Conservation (phyloP, 2,888 invertebrate species). For the Sarcophaga rosellei region DNA sequence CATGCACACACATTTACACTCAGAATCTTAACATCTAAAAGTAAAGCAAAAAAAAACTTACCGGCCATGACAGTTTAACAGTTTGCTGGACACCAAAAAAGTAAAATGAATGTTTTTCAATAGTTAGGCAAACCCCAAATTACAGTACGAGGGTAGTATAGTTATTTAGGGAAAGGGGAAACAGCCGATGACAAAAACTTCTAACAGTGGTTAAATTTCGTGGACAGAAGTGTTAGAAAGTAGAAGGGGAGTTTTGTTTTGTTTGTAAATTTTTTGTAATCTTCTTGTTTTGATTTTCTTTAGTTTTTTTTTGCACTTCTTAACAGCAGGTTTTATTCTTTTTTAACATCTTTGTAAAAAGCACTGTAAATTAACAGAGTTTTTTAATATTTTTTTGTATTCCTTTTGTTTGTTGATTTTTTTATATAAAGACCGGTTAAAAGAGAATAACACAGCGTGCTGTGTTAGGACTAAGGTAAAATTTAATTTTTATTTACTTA, state of each 20-base stretch:
- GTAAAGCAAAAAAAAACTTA: constrained; percentile 83
- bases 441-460: background rate
- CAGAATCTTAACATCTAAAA: constrained; percentile 17
- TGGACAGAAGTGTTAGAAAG: constrained; percentile 43
- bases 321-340: constrained; percentile 3
- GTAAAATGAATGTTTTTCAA: constrained; percentile 51
- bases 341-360: constrained; percentile 28
- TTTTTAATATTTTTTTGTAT: background rate
- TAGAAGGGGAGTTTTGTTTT: constrained; percentile 43
- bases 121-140: constrained; percentile 57
- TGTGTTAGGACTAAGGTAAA: constrained; percentile 1
- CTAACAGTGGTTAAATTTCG: constrained; percentile 54
- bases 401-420: background rate
- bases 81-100: constrained; percentile 76
- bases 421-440: background rate
- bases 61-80: constrained; percentile 89
- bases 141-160: constrained; percentile 34
- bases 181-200: constrained; percentile 49
- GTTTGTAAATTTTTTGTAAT: constrained; percentile 21
- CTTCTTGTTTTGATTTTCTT: constrained; percentile 14
- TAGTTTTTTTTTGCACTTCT: constrained; percentile 40
- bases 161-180: background rate
- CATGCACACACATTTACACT: constrained; percentile 9
- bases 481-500: background rate
- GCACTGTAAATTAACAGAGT: constrained; percentile 37